Conservation (phyloP, 2,797 vertebrate genomes). For the Cephalopachus bancanus region DNA sequence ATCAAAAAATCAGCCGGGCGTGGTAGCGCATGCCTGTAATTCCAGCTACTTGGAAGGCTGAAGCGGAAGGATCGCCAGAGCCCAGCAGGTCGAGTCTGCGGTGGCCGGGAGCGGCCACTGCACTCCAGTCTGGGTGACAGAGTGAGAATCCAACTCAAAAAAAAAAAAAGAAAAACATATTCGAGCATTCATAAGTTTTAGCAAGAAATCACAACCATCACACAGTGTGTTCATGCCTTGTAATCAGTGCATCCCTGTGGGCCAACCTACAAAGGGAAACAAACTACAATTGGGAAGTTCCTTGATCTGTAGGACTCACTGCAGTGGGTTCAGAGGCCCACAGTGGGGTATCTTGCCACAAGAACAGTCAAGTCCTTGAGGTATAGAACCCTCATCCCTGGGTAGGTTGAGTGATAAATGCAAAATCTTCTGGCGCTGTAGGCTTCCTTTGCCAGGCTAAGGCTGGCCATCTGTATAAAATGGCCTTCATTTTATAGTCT, state of each 20-base stretch:
- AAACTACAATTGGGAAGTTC: neutral
- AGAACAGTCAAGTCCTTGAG: neutral
- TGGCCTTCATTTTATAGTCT: neutral
- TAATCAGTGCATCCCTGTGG: neutral
- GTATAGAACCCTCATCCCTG: neutral
- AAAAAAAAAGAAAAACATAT: neutral
- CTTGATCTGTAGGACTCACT: neutral
- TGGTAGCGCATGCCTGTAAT: too few relatives aligned
- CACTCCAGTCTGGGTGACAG: too few relatives aligned
- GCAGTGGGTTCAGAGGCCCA: neutral
- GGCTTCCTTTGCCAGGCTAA: neutral
- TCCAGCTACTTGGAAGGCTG: too few relatives aligned
- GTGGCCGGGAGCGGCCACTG: too few relatives aligned
- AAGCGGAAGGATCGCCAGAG: too few relatives aligned
- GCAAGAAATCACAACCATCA: neutral
- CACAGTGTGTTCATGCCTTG: neutral
- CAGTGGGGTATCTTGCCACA: neutral
- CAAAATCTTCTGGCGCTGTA: neutral
- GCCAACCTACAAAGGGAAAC: neutral
- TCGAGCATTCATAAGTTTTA: neutral
- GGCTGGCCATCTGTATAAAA: neutral
- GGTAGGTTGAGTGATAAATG: neutral
- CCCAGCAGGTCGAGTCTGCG: too few relatives aligned
- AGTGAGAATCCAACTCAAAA: too few relatives aligned
- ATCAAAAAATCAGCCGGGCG: too few relatives aligned